phyloP scores from a whole-genome alignment of 92 coral and sea anemone genomes.

The Diadumene lineata region DNA sequence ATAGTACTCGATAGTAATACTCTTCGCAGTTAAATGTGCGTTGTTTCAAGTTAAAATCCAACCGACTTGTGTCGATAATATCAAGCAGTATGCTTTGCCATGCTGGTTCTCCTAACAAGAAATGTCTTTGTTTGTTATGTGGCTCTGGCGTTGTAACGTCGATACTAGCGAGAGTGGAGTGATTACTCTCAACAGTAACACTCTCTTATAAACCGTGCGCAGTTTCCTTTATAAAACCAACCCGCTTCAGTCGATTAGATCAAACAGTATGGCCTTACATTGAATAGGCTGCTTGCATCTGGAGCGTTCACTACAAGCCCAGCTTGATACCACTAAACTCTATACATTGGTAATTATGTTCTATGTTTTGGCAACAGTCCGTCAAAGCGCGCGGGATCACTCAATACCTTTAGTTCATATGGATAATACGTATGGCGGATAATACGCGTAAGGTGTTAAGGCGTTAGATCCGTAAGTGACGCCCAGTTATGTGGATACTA shows the following conservation, averaged over 20 bases:
- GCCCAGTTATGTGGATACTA: no score
- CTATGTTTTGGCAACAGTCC: slow-evolving; percentile 87
- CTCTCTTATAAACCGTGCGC: slow-evolving; percentile 23
- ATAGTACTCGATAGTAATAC: no score
- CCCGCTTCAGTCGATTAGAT: slow-evolving; percentile 36
- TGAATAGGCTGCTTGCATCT: slow-evolving; percentile 71
- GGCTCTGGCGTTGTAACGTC: no score
- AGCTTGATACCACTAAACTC: slow-evolving; percentile 86
- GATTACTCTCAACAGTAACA: slow-evolving; percentile 16
- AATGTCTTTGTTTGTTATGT: background rate
- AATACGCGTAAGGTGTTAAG: no score
- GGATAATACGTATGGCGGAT: slow-evolving; percentile 4
- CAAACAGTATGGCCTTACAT: slow-evolving; percentile 36
- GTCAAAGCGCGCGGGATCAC: slow-evolving; percentile 81
- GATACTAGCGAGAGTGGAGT: slow-evolving; percentile 17
- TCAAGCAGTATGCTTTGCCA: no score
- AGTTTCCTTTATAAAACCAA: slow-evolving; percentile 10
- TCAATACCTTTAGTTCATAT: slow-evolving; percentile 44
- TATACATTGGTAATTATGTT: slow-evolving; percentile 81
- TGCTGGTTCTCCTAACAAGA: no score
- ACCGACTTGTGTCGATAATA: no score
- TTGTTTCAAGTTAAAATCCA: no score
- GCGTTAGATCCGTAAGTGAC: background rate
- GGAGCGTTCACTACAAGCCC: slow-evolving; percentile 77
- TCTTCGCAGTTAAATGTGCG: no score